Conservation (phyloP, 2,888 invertebrate genomes). For the Diplazon laetatorius region DNA sequence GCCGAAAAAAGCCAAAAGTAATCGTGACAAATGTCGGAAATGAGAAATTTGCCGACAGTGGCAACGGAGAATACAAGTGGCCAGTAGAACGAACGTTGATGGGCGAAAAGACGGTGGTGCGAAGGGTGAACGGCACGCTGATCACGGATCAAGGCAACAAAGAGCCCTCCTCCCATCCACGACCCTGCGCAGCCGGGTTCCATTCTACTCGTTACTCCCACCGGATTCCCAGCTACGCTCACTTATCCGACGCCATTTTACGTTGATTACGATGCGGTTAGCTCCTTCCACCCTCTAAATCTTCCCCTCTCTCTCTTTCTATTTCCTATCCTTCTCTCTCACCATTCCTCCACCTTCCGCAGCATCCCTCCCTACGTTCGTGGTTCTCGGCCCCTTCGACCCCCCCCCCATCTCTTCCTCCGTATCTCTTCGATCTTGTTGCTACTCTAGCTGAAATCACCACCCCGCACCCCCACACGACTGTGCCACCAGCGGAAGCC, state of each 20-base stretch:
- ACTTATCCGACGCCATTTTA: slow-evolving; percentile 78
- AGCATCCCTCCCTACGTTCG: not conserved
- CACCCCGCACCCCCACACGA: slow-evolving; percentile 46
- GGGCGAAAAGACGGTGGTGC: slow-evolving; percentile 20
- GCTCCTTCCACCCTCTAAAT: slow-evolving; percentile 75
- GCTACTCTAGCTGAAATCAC: slow-evolving; percentile 57
- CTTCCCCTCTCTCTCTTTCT: slow-evolving; percentile 59
- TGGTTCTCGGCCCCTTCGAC: slow-evolving; percentile 13
- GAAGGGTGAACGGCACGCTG: slow-evolving; percentile 54
- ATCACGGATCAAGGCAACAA: slow-evolving; percentile 59
- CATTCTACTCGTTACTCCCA: slow-evolving; percentile 59
- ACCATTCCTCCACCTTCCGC: slow-evolving; percentile 13
- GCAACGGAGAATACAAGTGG: slow-evolving; percentile 10
- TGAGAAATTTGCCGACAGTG: not conserved
- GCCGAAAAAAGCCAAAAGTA: too few relatives aligned
- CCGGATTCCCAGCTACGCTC: slow-evolving; percentile 43
- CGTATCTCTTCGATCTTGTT: slow-evolving; percentile 44
- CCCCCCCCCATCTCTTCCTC: slow-evolving; percentile 36
- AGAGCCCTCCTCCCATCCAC: slow-evolving; percentile 44
- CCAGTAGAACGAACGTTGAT: slow-evolving; percentile 18
- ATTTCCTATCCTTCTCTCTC: slow-evolving; percentile 48
- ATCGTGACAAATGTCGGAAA: not conserved
- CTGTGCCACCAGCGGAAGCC: slow-evolving; percentile 64
- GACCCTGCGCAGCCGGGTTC: slow-evolving; percentile 60
- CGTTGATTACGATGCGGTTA: slow-evolving; percentile 80